Percentiles rank a stretch among this genome's conserved stretches.
phyloP scores from a whole-genome alignment of 2,113 vertebrate species.

The Dipodomys spectabilis region DNA sequence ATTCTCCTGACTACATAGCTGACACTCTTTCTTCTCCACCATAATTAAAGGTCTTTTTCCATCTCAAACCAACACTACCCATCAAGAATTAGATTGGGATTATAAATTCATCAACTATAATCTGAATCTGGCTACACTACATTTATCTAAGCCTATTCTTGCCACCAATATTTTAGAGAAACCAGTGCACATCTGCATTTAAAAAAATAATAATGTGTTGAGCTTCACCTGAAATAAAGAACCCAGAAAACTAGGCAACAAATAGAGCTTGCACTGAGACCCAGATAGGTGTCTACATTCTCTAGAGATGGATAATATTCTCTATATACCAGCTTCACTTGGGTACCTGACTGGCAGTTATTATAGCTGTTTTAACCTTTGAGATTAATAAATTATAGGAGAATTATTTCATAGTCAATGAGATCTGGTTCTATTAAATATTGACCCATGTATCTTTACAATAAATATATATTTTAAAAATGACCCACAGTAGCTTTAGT shows the following conservation, averaged over 20 bases:
- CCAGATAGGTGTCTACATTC: accelerated
- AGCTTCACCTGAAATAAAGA: not conserved
- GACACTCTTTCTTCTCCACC: not conserved
- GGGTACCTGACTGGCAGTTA: not conserved
- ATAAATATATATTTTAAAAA: no score
- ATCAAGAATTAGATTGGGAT: not conserved
- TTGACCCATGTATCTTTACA: no score
- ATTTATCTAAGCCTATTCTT: not conserved
- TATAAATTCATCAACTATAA: not conserved
- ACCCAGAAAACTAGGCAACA: not conserved
- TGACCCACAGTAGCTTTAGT: no score
- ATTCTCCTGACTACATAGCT: not conserved
- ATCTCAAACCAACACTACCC: not conserved
- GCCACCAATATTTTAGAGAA: not conserved
- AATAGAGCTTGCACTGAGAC: not conserved
- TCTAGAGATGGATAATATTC: not conserved
- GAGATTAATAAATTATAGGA: not conserved
- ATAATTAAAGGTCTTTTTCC: not conserved
- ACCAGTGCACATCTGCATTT: not conserved
- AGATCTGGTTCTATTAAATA: not conserved
- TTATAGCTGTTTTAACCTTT: not conserved
- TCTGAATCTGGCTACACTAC: not conserved
- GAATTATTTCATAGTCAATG: not conserved
- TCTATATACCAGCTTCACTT: not conserved
- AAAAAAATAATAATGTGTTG: not conserved